A percentile compares a stretch with the other conserved stretches of the same genome.
These are phyloP conservation scores for Riptortus pedestris DNA, from an alignment of 1,140 invertebrate genomes.

Conservation along the genomic window DNA sequence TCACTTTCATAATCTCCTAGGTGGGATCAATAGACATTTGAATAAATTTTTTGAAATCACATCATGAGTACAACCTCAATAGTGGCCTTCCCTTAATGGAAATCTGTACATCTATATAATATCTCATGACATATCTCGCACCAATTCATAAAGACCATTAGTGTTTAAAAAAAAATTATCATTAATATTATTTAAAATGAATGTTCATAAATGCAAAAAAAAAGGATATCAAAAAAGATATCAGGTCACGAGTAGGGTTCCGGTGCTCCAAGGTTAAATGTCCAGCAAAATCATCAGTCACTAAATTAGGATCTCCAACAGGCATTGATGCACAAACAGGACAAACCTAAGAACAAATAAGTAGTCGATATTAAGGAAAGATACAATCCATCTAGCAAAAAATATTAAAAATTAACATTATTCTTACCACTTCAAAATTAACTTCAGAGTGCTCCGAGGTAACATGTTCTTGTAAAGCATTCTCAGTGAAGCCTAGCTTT, in stretches of 20 bases:
- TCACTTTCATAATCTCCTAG: too few species aligned
- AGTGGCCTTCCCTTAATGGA: too few species aligned
- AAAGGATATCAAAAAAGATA: slow-evolving; percentile 73
- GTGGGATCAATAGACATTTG: too few species aligned
- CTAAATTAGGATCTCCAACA: slow-evolving; percentile 91
- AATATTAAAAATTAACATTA: not conserved
- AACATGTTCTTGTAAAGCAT: slow-evolving; percentile 83
- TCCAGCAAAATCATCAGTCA: slow-evolving; percentile 94
- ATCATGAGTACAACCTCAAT: too few species aligned
- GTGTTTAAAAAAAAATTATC: too few species aligned
- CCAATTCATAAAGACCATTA: too few species aligned
- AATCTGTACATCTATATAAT: too few species aligned
- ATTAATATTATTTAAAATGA: too few species aligned
- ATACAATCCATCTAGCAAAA: not conserved
- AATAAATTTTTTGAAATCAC: too few species aligned
- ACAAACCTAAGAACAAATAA: slow-evolving; percentile 55
- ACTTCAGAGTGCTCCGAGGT: slow-evolving; percentile 76
- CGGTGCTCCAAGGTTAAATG: slow-evolving; percentile 92
- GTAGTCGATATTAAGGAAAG: not conserved
- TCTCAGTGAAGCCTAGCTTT: slow-evolving; percentile 89
- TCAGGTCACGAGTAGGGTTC: slow-evolving; percentile 71
- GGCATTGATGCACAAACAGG: slow-evolving; percentile 91
- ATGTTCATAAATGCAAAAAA: not conserved
- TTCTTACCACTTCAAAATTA: slow-evolving; percentile 69
- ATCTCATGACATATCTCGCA: too few species aligned